These are phyloP conservation scores for Prunella strophiata DNA, from an alignment of 2,797 vertebrate species.

Conservation along the genomic window DNA sequence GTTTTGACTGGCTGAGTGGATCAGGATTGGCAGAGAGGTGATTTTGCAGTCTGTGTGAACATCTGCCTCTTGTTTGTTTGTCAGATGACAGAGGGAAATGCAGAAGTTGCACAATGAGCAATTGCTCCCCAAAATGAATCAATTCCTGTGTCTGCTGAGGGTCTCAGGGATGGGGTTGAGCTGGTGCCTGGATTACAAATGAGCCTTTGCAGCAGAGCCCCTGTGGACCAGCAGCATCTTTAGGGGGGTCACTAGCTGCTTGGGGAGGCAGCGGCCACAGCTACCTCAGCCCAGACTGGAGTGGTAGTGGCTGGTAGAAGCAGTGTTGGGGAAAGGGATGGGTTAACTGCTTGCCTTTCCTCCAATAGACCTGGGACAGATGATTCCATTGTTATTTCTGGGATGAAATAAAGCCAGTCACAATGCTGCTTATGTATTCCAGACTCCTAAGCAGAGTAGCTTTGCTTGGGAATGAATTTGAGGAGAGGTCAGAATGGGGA, in stretches of 20 bases:
- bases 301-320: neutral
- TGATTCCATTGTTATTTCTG: neutral
- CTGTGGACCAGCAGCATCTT: neutral
- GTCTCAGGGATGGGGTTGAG: neutral
- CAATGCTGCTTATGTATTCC: neutral
- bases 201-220: neutral
- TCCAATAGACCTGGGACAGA: neutral
- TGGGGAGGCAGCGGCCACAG: rapidly evolving
- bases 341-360: neutral
- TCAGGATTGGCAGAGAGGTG: neutral
- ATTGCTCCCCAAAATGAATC: conserved; percentile 5
- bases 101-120: conserved; percentile 39
- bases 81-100: neutral
- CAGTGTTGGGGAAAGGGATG: neutral
- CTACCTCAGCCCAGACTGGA: neutral
- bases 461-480: neutral
- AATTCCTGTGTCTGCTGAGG: neutral
- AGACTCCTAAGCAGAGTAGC: neutral
- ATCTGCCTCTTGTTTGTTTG: neutral
- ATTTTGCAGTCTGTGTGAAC: neutral
- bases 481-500: neutral
- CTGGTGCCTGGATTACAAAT: neutral
- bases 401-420: neutral
- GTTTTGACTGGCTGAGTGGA: neutral
- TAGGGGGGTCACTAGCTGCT: neutral